These are phyloP conservation scores for Colinus virginianus DNA, from an alignment of 2,113 vertebrate species.

Conservation along the genomic window DNA sequence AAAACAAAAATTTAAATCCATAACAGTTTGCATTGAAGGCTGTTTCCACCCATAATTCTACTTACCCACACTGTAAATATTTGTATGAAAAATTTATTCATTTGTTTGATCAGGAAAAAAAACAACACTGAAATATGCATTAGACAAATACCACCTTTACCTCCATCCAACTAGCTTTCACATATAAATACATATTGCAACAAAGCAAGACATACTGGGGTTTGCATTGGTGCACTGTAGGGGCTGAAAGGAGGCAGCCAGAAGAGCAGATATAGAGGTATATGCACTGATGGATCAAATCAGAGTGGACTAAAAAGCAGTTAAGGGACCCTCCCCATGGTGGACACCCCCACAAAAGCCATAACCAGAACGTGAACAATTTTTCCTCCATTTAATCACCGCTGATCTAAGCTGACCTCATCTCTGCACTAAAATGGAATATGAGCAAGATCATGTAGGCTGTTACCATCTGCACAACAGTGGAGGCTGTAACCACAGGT, in stretches of 20 bases:
- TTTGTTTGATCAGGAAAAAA: background rate
- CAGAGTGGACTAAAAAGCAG: background rate
- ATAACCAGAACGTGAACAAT: background rate
- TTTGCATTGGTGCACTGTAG: background rate
- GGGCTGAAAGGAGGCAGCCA: background rate
- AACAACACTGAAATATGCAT: background rate
- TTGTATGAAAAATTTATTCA: background rate
- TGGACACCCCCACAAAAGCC: background rate
- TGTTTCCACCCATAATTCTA: conserved; percentile 34
- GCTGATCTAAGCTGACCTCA: background rate
- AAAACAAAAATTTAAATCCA: conserved; percentile 74
- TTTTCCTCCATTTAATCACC: background rate
- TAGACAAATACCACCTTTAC: background rate
- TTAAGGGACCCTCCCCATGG: background rate
- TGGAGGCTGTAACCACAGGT: background rate
- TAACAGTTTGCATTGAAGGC: conserved; percentile 38
- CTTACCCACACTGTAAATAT: background rate
- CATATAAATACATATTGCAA: background rate
- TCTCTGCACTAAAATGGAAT: background rate
- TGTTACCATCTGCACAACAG: background rate
- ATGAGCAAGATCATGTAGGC: background rate
- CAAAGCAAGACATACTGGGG: background rate
- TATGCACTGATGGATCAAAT: background rate
- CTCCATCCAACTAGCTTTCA: background rate
- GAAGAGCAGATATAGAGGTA: background rate